Percentiles rank a stretch among this genome's conserved stretches.
These are phyloP conservation scores for Chondrilla cf. caribensis DNA, from an alignment of 37 sponge, comb jelly and placozoan species.

Conservation along the genomic window DNA sequence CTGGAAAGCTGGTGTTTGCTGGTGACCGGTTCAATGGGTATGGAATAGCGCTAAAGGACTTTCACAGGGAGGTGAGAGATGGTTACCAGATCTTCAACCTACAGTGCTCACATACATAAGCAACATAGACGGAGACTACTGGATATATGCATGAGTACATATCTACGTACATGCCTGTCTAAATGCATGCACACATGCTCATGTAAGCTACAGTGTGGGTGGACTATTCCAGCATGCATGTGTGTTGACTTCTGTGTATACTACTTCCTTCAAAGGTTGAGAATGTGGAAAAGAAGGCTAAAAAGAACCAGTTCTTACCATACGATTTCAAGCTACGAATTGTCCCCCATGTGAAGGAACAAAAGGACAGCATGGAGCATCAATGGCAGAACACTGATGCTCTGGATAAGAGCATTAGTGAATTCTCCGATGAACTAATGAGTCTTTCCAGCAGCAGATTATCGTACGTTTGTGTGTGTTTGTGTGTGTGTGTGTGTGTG, in stretches of 20 bases:
- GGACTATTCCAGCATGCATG: too few species aligned
- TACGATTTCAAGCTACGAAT: constrained; percentile 47
- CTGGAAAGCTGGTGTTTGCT: constrained; percentile 73
- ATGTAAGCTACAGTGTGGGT: too few species aligned
- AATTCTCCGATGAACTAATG: neutral
- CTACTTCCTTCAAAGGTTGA: too few species aligned
- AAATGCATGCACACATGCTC: too few species aligned
- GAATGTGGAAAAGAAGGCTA: constrained; percentile 22
- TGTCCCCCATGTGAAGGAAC: neutral
- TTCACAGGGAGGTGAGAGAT: constrained; percentile 82
- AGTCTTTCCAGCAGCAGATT: neutral
- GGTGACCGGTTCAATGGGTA: constrained; percentile 92
- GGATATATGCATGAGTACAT: too few species aligned
- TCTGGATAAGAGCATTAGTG: neutral
- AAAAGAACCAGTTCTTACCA: constrained; percentile 43
- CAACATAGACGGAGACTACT: too few species aligned
- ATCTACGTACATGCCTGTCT: too few species aligned
- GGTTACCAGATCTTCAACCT: too few species aligned
- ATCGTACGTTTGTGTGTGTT: neutral
- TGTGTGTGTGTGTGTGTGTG: too few species aligned
- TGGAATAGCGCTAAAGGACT: constrained; percentile 82
- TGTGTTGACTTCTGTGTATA: too few species aligned
- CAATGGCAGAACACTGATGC: neutral
- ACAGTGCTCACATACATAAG: too few species aligned
- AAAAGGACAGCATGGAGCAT: too few species aligned